Conservation (phyloP, 2,888 invertebrate genomes). For the Nematopogon swammerdamellus region DNA sequence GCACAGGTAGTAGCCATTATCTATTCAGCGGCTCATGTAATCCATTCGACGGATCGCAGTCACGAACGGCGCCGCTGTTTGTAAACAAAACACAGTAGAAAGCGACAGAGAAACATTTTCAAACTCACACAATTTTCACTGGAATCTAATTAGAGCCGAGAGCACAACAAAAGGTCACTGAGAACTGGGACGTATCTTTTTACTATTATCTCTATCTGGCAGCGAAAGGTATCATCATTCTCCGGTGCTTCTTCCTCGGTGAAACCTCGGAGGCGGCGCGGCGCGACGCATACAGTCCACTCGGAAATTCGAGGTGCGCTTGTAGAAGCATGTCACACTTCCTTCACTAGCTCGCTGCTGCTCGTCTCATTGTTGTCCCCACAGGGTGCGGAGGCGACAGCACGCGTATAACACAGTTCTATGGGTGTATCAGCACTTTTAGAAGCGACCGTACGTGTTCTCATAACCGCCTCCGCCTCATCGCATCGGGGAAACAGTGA, state of each 20-base stretch:
- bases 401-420: too few relatives aligned
- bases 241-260: constrained; percentile 31
- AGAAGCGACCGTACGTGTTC: constrained; percentile 26
- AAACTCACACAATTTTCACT: neutral
- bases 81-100: neutral
- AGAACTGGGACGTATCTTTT: constrained; percentile 43
- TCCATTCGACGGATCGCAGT: too few relatives aligned
- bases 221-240: constrained; percentile 48
- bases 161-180: constrained; percentile 33
- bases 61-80: neutral
- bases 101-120: constrained; percentile 1
- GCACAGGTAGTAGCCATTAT: too few relatives aligned
- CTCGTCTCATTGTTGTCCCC: too few relatives aligned
- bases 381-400: too few relatives aligned
- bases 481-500: constrained; percentile 14
- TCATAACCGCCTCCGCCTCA: constrained; percentile 37
- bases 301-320: too few relatives aligned
- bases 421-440: too few relatives aligned
- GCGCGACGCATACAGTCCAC: too few relatives aligned
- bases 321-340: too few relatives aligned
- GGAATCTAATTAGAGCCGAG: neutral
- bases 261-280: too few relatives aligned
- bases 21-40: too few relatives aligned
- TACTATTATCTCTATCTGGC: constrained; percentile 35
- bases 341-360: too few relatives aligned